Conservation (phyloP, 2,797 vertebrate genomes). For the Gobio occitaniae region DNA sequence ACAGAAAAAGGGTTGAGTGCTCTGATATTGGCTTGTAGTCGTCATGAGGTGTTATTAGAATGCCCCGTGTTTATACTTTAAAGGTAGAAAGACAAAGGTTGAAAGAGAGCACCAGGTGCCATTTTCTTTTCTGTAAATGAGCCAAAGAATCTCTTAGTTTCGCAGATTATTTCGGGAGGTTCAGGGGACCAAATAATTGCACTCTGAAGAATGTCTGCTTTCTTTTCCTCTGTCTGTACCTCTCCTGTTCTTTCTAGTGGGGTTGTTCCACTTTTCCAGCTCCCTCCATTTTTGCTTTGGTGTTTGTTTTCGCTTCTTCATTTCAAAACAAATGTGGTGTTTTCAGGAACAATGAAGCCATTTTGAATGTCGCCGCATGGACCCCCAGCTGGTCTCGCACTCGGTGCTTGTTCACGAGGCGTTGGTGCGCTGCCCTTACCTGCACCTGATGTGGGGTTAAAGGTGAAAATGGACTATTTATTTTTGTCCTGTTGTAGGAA, state of each 20-base stretch:
- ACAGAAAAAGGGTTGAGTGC: constrained; percentile 21
- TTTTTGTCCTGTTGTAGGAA: constrained; percentile 32
- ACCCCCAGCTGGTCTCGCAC: constrained; percentile 5
- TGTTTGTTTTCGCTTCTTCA: constrained; percentile 72
- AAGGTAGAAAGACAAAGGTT: background rate
- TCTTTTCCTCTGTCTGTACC: constrained; percentile 46
- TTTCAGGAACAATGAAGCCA: constrained; percentile 80
- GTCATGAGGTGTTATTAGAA: background rate
- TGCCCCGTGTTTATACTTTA: constrained; percentile 3
- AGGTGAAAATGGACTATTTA: constrained; percentile 38
- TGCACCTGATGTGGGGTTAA: constrained; percentile 23
- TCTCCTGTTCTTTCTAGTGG: background rate
- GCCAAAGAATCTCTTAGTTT: constrained; percentile 74
- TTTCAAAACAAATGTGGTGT: constrained; percentile 79
- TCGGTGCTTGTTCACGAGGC: constrained; percentile 2
- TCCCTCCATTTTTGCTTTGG: constrained; percentile 59
- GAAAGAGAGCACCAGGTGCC: constrained; percentile 3
- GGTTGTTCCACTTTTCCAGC: background rate
- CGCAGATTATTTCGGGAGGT: constrained; percentile 65
- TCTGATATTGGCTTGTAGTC: background rate
- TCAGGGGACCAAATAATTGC: constrained; percentile 77
- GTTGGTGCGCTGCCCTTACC: constrained; percentile 36
- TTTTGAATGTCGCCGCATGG: constrained; percentile 72
- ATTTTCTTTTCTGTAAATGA: constrained; percentile 56
- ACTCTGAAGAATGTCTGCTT: constrained; percentile 79